Evolutionary conservation across 1,140 invertebrate genomes (phyloP).

Genomic region (Globodera ellingtonae): DNA sequence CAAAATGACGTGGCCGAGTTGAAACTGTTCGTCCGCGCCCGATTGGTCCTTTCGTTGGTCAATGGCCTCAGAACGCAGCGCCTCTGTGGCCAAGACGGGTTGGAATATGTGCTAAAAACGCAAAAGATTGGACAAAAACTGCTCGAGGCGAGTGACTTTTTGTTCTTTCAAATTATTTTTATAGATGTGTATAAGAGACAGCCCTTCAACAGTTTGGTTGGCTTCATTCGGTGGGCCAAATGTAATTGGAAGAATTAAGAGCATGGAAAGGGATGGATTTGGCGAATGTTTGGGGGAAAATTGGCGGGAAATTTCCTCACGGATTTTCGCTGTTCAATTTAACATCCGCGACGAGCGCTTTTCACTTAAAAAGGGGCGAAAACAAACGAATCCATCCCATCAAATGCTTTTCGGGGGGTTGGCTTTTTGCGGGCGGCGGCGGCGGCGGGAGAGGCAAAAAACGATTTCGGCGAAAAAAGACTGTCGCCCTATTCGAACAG

Average conservation of each 20-base stretch:
- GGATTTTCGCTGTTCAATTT: not conserved
- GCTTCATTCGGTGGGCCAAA: not conserved
- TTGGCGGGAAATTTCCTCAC: not conserved
- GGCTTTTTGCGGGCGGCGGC: not conserved
- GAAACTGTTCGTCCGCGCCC: not conserved
- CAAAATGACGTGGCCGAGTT: not conserved
- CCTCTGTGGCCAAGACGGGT: not conserved
- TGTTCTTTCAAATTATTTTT: constrained; percentile 9
- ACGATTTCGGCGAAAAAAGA: not conserved
- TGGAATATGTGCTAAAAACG: not conserved
- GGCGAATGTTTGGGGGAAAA: not conserved
- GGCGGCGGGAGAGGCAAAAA: not conserved
- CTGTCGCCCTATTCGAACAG: too few species aligned
- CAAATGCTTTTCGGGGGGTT: not conserved
- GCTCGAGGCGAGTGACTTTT: not conserved
- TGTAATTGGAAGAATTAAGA: not conserved
- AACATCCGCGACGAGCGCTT: not conserved
- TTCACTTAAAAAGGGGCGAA: not conserved
- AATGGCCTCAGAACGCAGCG: not conserved
- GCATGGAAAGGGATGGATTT: not conserved
- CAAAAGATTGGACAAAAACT: not conserved
- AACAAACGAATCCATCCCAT: not conserved
- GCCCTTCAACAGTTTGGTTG: too few species aligned
- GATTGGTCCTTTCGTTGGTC: constrained; percentile 3
- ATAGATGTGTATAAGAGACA: too few species aligned